These are phyloP conservation scores for Metopolophium dirhodum DNA, from an alignment of 1,140 invertebrate genomes.

Conservation along the genomic window DNA sequence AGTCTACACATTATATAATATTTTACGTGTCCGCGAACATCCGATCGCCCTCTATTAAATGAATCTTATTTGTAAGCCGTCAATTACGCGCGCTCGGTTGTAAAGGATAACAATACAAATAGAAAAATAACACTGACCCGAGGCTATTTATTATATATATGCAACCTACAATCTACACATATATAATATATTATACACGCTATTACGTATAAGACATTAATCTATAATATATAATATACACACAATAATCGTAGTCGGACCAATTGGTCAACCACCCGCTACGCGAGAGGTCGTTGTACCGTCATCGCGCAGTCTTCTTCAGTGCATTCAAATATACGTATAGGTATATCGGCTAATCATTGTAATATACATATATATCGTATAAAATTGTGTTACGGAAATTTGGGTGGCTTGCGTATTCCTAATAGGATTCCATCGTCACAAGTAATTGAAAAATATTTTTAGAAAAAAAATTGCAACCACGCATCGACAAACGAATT, in stretches of 20 bases:
- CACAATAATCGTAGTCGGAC: neutral
- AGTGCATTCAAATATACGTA: neutral
- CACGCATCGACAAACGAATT: neutral
- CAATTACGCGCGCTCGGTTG: neutral
- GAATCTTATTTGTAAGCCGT: constrained; percentile 17
- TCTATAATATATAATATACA: neutral
- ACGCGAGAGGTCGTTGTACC: neutral
- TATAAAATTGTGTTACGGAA: neutral
- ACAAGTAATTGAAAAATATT: neutral
- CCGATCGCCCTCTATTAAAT: neutral
- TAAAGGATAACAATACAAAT: neutral
- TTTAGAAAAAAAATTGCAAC: neutral
- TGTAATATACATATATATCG: neutral
- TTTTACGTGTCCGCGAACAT: neutral
- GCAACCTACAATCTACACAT: neutral
- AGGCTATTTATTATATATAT: neutral
- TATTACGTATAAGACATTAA: neutral
- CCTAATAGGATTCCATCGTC: neutral
- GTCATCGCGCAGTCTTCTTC: neutral
- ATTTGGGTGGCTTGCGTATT: neutral
- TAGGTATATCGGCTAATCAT: neutral
- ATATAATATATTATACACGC: neutral
- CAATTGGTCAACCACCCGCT: constrained; percentile 24
- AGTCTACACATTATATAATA: neutral
- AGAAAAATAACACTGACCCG: neutral